Evolutionary conservation across 1,140 invertebrate species (phyloP).

Genomic region (Diprion similis): DNA sequence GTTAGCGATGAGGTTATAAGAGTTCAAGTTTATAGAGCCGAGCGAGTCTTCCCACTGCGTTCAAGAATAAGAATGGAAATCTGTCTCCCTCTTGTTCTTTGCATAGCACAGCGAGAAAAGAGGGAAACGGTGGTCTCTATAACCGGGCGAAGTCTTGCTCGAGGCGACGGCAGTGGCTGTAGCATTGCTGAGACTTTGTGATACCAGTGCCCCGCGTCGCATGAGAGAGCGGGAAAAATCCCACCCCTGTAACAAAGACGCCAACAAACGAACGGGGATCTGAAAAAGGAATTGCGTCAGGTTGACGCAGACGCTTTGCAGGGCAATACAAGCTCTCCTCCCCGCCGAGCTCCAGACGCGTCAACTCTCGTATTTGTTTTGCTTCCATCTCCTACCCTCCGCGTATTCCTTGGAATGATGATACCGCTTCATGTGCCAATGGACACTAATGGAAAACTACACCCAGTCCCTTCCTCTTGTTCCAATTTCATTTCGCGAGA

Average conservation of each 20-base stretch:
- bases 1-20: not conserved
- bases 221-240: not conserved
- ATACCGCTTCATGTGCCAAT: too few species aligned
- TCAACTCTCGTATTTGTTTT: too few species aligned
- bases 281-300: not conserved
- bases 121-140: not conserved
- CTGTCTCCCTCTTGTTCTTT: not conserved
- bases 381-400: too few species aligned
- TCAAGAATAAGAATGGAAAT: not conserved
- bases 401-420: too few species aligned
- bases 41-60: not conserved
- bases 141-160: too few species aligned
- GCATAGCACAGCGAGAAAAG: not conserved
- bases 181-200: not conserved
- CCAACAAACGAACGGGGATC: not conserved
- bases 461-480: too few species aligned
- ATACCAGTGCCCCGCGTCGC: not conserved
- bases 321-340: too few species aligned
- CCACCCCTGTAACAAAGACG: not conserved
- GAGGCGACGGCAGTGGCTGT: too few species aligned
- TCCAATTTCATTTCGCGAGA: too few species aligned
- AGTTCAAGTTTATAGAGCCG: not conserved
- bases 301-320: too few species aligned
- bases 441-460: too few species aligned
- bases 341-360: too few species aligned